Evolutionary conservation across 2,888 invertebrate species (phyloP).

Genomic region (Pemphredon lugubris): DNA sequence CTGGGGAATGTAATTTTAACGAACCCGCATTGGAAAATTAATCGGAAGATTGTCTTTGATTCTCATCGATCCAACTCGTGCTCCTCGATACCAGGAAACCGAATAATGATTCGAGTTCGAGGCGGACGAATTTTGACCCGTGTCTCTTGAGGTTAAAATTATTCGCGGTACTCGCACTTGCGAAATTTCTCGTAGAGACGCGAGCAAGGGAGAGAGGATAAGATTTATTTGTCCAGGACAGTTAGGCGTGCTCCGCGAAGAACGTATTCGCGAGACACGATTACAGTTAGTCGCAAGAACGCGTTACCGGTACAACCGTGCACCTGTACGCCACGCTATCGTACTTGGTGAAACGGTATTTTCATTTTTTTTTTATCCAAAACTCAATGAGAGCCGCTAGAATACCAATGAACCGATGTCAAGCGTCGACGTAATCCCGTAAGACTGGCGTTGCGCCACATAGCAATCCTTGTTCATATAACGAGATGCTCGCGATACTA

Average conservation of each 20-base stretch:
- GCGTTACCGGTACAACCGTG: constrained; percentile 13
- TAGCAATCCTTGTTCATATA: neutral
- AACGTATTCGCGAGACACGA: constrained; percentile 26
- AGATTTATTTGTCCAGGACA: constrained; percentile 49
- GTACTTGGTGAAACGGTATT: neutral
- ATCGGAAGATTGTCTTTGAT: too few relatives aligned
- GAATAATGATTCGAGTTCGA: too few relatives aligned
- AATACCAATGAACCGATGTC: neutral
- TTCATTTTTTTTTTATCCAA: neutral
- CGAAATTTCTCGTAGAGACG: constrained; percentile 4
- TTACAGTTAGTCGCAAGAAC: constrained; percentile 54
- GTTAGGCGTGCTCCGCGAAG: constrained; percentile 47
- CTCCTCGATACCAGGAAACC: too few relatives aligned
- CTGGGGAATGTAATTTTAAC: too few relatives aligned
- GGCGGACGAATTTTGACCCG: too few relatives aligned
- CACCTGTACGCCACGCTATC: neutral
- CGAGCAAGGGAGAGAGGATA: neutral
- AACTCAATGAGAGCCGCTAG: neutral
- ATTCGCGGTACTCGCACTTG: neutral
- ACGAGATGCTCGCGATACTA: neutral
- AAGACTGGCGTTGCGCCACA: neutral
- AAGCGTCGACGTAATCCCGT: constrained; percentile 3
- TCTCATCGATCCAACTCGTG: too few relatives aligned
- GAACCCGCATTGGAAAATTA: too few relatives aligned
- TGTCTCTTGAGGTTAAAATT: neutral